A percentile compares a stretch with the other conserved stretches of the same genome.
Evolutionary conservation across 1,140 invertebrate genomes (phyloP).

Genomic region (Drosophila santomea): DNA sequence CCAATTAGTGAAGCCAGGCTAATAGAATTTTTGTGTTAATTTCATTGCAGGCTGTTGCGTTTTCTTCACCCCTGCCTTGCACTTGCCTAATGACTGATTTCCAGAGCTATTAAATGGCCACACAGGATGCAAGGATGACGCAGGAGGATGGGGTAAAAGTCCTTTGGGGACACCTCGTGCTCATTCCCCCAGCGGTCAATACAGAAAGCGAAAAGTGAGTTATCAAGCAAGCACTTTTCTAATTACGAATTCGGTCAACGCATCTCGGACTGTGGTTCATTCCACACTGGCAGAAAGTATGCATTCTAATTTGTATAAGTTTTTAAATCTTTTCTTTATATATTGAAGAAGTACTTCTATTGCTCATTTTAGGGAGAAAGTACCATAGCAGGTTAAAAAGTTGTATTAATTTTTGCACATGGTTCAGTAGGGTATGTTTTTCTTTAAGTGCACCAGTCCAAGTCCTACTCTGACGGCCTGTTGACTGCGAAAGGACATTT

Average conservation of each 20-base stretch:
- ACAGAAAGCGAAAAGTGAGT: constrained; percentile 60
- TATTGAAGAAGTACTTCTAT: neutral
- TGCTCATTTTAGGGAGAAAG: neutral
- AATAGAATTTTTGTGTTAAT: constrained; percentile 72
- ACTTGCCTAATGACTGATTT: constrained; percentile 60
- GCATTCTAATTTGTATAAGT: neutral
- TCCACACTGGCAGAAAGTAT: constrained; percentile 4
- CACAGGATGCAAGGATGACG: neutral
- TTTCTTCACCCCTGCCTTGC: constrained; percentile 9
- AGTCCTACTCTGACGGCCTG: constrained; percentile 55
- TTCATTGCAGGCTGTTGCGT: constrained; percentile 42
- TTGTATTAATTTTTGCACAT: too few relatives aligned
- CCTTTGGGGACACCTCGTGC: constrained; percentile 9
- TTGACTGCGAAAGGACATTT: constrained; percentile 52
- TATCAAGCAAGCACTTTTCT: constrained; percentile 80
- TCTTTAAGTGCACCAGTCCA: constrained; percentile 13
- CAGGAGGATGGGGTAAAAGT: neutral
- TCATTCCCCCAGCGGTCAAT: constrained; percentile 2
- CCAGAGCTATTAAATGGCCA: constrained; percentile 57
- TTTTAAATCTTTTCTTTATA: too few relatives aligned
- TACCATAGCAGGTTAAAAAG: neutral
- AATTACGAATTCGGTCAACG: constrained; percentile 66
- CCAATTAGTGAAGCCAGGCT: constrained; percentile 61
- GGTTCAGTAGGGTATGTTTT: neutral
- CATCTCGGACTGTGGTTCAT: constrained; percentile 14